These are phyloP conservation scores for Caenorhabditis panamensis DNA, from an alignment of 2,888 invertebrate genomes.

Conservation along the genomic window DNA sequence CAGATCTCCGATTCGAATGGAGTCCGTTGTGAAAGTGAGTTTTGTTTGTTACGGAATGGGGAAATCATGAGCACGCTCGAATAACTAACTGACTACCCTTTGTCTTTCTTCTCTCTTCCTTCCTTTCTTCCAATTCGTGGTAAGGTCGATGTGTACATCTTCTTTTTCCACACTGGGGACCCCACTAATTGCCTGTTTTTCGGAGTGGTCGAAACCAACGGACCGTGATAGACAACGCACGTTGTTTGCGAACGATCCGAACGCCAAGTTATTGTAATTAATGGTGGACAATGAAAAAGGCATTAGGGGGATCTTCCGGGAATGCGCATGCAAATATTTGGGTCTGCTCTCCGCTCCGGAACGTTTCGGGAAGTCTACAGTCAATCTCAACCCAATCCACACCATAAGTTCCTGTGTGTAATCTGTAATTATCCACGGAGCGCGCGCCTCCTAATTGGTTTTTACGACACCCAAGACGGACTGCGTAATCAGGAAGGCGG, in stretches of 20 bases:
- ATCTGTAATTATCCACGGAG: slow-evolving; percentile 23
- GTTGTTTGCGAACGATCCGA: slow-evolving; percentile 10
- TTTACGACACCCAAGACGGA: slow-evolving; percentile 12
- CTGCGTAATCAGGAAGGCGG: slow-evolving; percentile 32
- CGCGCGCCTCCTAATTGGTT: slow-evolving; percentile 31
- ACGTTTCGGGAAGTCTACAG: neutral
- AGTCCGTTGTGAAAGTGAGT: slow-evolving; percentile 57
- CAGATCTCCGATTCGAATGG: slow-evolving; percentile 47
- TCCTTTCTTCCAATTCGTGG: neutral
- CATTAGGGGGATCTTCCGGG: slow-evolving; percentile 12
- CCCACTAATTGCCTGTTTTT: slow-evolving; percentile 34
- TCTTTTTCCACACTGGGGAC: neutral
- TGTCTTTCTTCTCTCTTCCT: slow-evolving; percentile 3
- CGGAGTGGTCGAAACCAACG: slow-evolving; percentile 37
- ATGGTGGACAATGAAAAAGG: slow-evolving; percentile 24
- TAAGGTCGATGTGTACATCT: neutral
- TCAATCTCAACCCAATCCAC: slow-evolving; percentile 2
- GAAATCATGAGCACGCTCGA: slow-evolving; percentile 20
- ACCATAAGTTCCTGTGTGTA: slow-evolving; percentile 11
- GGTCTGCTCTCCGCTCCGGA: neutral
- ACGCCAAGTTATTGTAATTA: slow-evolving; percentile 46
- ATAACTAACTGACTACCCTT: slow-evolving; percentile 29
- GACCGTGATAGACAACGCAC: slow-evolving; percentile 35
- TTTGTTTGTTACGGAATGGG: neutral
- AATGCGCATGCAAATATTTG: slow-evolving; percentile 9